Base-by-base conservation (phyloP, 2,797 vertebrate species). In the Catostomus latipinnis region DNA sequence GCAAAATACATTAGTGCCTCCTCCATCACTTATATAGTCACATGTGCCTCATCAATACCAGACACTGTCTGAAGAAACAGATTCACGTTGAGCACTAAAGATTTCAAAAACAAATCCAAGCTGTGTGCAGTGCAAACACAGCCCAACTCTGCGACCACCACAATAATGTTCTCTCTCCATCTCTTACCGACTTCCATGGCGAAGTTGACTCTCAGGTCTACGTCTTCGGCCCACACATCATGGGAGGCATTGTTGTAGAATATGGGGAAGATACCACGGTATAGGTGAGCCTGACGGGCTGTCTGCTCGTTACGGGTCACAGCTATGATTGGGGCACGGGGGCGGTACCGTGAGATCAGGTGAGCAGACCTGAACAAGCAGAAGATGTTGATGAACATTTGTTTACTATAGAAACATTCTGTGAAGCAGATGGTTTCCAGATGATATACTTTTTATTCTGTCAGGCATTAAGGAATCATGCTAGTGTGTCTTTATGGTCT, bases 211-310 rank as follows among this genome's bases (percentile, higher is more conserved):
- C 97, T 93, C 81, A 95, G 93, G 87, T 99, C 98, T 5, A 99
- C 97, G 0, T 99, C 98, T 90, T 99, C 98, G 0, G 97, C 97
- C 97, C 97, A 99, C 11, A 97, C 93, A 0, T 97, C 94, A 0
- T 95, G 86, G 48, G 95, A 84, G 0, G 95, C 87, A 0, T 94
- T 93, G 78, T 93, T 97, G 94, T 95, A 99, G 49, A 98, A 86
- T 65, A 99, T 96, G 0, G 97, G 97, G 91, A 99, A 99, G 91
- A 99, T 96, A 73, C 98, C 98, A 0, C 98, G 96, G 91, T 97
- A 98, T 80, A 99, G 93, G 86, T 99, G 97, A 58, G 96, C 96
- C 88, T 99, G 98, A 18, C 97, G 97, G 0, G 98, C 98, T 0
- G 97, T 97, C 94, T 98, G 97, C 66, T 90, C 94, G 0, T 96